phyloP scores from a whole-genome alignment of 1,140 invertebrate species.

The Oryzaephilus surinamensis region DNA sequence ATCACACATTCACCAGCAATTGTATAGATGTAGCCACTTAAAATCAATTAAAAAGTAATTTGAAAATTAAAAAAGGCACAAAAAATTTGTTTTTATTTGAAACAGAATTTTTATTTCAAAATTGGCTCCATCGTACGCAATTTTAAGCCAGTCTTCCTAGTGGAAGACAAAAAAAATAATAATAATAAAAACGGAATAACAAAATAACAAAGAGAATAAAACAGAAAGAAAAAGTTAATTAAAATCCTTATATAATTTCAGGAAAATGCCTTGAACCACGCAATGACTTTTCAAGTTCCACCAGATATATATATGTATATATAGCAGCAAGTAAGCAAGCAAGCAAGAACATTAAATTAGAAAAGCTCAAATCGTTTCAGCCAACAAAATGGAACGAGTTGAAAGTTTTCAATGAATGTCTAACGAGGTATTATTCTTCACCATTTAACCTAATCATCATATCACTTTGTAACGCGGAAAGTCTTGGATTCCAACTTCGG shows the following conservation, averaged over 20 bases:
- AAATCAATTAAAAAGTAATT: too few species aligned
- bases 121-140: too few species aligned
- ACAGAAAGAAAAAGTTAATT: conserved; percentile 17
- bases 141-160: too few species aligned
- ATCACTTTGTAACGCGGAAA: conserved; percentile 29
- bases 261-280: conserved; percentile 17
- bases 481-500: conserved; percentile 14
- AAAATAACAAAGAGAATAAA: not conserved
- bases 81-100: too few species aligned
- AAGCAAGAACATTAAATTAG: conserved; percentile 27
- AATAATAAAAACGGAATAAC: too few species aligned
- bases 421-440: conserved; percentile 34
- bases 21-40: too few species aligned
- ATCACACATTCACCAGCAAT: too few species aligned
- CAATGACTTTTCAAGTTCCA: conserved; percentile 15
- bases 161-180: too few species aligned
- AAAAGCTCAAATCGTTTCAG: conserved; percentile 27
- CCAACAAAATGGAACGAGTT: conserved; percentile 27
- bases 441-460: conserved; percentile 35
- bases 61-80: too few species aligned
- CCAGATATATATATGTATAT: not conserved
- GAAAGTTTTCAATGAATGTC: conserved; percentile 34
- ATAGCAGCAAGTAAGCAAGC: not conserved
- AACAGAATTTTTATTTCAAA: too few species aligned
- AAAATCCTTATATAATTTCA: conserved; percentile 15